phyloP scores from a whole-genome alignment of 2,888 invertebrate genomes.

The Blera fallax region DNA sequence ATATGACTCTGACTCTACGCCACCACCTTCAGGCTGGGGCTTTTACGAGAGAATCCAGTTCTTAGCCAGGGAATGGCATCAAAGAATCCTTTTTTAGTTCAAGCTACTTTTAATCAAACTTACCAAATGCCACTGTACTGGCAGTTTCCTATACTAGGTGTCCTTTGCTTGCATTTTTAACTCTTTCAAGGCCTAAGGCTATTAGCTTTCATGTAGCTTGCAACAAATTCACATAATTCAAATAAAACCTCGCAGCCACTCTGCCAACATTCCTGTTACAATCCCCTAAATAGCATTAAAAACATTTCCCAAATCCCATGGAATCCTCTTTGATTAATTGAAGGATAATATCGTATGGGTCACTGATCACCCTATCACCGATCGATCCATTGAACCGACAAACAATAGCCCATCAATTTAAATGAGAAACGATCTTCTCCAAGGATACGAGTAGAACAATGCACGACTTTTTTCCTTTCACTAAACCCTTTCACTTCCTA shows the following conservation, averaged over 20 bases:
- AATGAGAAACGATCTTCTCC: slow-evolving; percentile 52
- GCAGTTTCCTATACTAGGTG: too few species aligned
- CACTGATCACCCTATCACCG: slow-evolving; percentile 56
- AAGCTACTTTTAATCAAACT: too few species aligned
- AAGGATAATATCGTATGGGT: slow-evolving; percentile 70
- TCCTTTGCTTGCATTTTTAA: neutral
- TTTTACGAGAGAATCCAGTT: too few species aligned
- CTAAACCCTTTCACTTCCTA: neutral
- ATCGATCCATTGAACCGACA: slow-evolving; percentile 30
- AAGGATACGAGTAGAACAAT: slow-evolving; percentile 4
- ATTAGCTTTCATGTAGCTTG: neutral
- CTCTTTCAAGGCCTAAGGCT: neutral
- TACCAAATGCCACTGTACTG: too few species aligned
- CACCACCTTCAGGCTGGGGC: too few species aligned
- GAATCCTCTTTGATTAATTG: slow-evolving; percentile 68
- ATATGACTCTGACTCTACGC: too few species aligned
- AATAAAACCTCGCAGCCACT: neutral
- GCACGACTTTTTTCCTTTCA: neutral
- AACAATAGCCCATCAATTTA: slow-evolving; percentile 63
- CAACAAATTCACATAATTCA: neutral
- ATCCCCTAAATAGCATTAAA: slow-evolving; percentile 5
- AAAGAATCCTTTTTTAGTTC: too few species aligned
- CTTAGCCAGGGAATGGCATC: too few species aligned
- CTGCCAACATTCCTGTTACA: too few species aligned
- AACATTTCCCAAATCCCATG: slow-evolving; percentile 30